phyloP scores from a whole-genome alignment of 2,888 invertebrate species.

The Argynnis bischoffii region DNA sequence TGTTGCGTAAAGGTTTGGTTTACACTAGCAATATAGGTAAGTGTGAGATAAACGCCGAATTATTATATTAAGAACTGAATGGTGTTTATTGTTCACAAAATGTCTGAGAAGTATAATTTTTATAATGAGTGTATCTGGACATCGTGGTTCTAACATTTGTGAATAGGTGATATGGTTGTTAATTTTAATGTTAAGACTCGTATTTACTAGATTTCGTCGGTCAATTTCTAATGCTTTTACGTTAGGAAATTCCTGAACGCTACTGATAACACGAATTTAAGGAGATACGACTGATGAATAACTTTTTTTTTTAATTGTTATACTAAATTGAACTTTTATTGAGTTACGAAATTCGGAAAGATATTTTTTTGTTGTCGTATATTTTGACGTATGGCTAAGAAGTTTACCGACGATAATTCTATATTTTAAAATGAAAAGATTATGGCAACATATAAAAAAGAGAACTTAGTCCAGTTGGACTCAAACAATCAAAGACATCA shows the following conservation, averaged over 20 bases:
- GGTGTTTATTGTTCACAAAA: slow-evolving; percentile 33
- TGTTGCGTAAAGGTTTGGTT: slow-evolving; percentile 1
- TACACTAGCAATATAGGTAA: slow-evolving; percentile 21
- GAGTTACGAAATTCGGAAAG: no score
- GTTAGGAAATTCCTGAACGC: not conserved
- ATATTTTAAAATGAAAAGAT: no score
- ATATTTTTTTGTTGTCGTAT: no score
- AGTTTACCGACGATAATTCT: no score
- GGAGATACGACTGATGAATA: no score
- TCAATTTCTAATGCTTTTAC: slow-evolving; percentile 3
- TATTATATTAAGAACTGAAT: slow-evolving; percentile 36
- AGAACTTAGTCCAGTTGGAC: no score
- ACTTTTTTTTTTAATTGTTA: no score
- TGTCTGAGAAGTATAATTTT: slow-evolving; percentile 30
- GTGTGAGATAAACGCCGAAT: slow-evolving; percentile 35
- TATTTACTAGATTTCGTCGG: slow-evolving; percentile 23
- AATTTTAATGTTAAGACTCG: slow-evolving; percentile 29
- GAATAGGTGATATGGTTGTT: slow-evolving; percentile 29
- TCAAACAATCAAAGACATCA: no score
- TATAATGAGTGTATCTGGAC: slow-evolving; percentile 20
- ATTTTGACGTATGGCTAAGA: no score
- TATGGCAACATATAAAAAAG: no score
- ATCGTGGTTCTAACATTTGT: slow-evolving; percentile 26
- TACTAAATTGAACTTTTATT: no score
- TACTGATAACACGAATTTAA: no score